Percentiles rank a stretch among this genome's conserved stretches.
phyloP scores from a whole-genome alignment of 2,797 vertebrate genomes.

The Staurois parvus region DNA sequence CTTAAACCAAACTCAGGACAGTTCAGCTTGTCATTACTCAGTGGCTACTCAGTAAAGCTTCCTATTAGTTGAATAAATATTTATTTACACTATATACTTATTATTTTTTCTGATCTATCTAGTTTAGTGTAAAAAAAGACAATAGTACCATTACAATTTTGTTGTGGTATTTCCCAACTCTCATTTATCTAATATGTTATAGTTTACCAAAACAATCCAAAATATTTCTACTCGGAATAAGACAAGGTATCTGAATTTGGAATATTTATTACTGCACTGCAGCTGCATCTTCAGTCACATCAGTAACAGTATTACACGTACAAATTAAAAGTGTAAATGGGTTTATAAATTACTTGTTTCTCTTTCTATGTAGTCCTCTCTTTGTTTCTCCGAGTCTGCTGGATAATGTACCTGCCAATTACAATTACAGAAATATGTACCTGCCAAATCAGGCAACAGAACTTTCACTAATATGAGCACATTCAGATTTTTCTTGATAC shows the following conservation, averaged over 20 bases:
- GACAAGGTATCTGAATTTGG: not conserved
- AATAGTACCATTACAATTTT: no score
- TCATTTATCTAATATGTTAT: no score
- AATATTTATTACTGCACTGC: not conserved
- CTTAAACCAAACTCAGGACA: no score
- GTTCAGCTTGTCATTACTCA: no score
- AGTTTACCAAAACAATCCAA: not conserved
- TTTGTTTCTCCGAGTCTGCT: constrained; percentile 20
- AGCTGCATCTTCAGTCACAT: constrained; percentile 12
- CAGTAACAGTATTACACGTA: constrained; percentile 17
- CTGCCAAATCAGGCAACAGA: constrained; percentile 34
- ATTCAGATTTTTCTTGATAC: constrained; percentile 11
- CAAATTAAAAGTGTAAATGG: constrained; percentile 39
- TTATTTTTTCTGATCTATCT: no score
- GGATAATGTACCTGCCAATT: constrained; percentile 44
- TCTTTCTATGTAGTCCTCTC: constrained; percentile 19
- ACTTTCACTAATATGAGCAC: constrained; percentile 6
- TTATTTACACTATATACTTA: no score
- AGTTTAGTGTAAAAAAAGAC: no score
- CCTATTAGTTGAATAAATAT: no score
- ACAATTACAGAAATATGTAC: constrained; percentile 33
- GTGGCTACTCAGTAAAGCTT: no score
- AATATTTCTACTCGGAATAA: not conserved
- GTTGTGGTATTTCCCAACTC: no score
- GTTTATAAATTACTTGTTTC: constrained; percentile 47